phyloP scores from a whole-genome alignment of 2,113 vertebrate genomes.

The Rhizomys pruinosus region DNA sequence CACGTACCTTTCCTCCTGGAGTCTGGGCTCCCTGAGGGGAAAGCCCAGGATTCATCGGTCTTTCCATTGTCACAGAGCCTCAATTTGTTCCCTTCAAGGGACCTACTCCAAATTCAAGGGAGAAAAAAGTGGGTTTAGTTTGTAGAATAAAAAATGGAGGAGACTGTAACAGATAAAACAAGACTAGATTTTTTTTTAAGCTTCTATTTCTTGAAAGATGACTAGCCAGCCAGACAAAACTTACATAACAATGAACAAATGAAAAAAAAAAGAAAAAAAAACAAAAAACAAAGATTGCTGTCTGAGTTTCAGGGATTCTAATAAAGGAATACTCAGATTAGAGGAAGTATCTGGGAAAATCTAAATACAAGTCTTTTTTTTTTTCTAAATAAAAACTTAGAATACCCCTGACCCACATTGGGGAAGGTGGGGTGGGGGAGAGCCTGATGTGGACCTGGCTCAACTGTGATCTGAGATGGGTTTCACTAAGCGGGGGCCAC shows the following conservation, averaged over 20 bases:
- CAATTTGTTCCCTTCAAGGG: background rate
- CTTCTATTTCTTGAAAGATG: background rate
- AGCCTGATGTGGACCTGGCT: fast-evolving
- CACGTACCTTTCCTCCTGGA: background rate
- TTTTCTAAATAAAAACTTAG: background rate
- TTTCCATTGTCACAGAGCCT: background rate
- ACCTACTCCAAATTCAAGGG: background rate
- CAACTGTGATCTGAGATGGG: background rate
- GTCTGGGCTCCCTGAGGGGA: background rate
- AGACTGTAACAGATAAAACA: background rate
- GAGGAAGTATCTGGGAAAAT: background rate
- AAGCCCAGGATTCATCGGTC: background rate
- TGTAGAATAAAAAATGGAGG: background rate
- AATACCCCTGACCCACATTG: background rate
- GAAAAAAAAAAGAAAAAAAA: background rate
- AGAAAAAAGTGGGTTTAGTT: background rate
- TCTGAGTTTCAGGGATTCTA: background rate
- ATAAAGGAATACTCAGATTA: background rate
- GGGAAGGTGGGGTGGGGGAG: background rate
- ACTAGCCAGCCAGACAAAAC: background rate
- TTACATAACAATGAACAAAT: background rate
- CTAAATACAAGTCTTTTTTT: background rate
- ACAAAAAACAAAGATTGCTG: background rate
- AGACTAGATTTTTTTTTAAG: background rate
- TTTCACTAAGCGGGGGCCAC: background rate